These are phyloP conservation scores for Tyria jacobaeae DNA, from an alignment of 2,888 invertebrate genomes.

Conservation along the genomic window DNA sequence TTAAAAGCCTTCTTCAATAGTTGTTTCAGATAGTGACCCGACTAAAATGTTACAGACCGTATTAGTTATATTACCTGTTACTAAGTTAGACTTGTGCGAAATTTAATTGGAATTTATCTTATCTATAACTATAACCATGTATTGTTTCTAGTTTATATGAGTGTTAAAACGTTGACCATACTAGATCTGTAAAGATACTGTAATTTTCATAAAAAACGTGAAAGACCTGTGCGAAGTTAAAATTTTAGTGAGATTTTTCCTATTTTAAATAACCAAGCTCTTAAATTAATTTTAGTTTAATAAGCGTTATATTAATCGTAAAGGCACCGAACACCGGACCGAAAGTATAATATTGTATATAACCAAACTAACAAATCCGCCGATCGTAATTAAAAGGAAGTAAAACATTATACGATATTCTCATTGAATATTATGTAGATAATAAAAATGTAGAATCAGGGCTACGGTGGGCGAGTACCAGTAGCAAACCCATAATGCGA, in stretches of 20 bases:
- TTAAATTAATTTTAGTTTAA: too few relatives aligned
- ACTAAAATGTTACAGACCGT: too few relatives aligned
- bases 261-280: too few relatives aligned
- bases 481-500: conserved; percentile 68
- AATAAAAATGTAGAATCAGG: conserved; percentile 68
- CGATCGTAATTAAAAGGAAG: conserved; percentile 29
- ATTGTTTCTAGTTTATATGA: too few relatives aligned
- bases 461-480: conserved; percentile 64
- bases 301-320: too few relatives aligned
- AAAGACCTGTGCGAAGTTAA: not conserved
- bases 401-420: conserved; percentile 28
- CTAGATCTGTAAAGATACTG: not conserved
- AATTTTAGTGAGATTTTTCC: not conserved
- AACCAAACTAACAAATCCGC: not conserved
- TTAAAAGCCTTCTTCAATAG: too few relatives aligned
- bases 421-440: conserved; percentile 44
- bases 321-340: too few relatives aligned
- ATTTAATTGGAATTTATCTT: too few relatives aligned
- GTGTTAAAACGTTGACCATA: not conserved
- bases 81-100: too few relatives aligned
- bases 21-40: too few relatives aligned
- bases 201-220: not conserved
- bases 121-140: too few relatives aligned
- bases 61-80: too few relatives aligned
- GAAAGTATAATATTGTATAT: not conserved